Conservation (phyloP, 1,140 invertebrate species). For the Solenopsis fugax region DNA sequence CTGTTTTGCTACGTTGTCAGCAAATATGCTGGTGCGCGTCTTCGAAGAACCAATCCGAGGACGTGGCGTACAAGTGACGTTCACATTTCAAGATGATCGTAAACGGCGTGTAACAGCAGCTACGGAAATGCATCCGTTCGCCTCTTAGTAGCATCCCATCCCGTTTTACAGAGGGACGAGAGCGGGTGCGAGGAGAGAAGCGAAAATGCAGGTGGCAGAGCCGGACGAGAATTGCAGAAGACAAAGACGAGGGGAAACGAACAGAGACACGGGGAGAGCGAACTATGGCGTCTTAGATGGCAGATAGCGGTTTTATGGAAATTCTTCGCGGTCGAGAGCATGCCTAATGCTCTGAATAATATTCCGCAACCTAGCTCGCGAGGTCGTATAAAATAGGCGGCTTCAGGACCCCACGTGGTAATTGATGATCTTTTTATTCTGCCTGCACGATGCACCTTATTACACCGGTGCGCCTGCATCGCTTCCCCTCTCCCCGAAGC, state of each 20-base stretch:
- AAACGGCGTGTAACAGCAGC: slow-evolving; percentile 75
- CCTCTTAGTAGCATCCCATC: slow-evolving; percentile 23
- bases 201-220: background rate
- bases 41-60: slow-evolving; percentile 21
- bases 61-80: slow-evolving; percentile 39
- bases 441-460: slow-evolving; percentile 78
- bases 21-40: slow-evolving; percentile 43
- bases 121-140: slow-evolving; percentile 60
- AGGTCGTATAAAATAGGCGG: slow-evolving; percentile 77
- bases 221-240: slow-evolving; percentile 46
- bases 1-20: background rate
- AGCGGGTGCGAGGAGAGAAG: slow-evolving; percentile 6
- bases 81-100: slow-evolving; percentile 74
- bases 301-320: slow-evolving; percentile 84
- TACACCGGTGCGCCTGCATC: slow-evolving; percentile 55
- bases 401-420: slow-evolving; percentile 68
- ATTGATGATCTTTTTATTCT: slow-evolving; percentile 84
- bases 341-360: slow-evolving; percentile 84
- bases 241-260: slow-evolving; percentile 56
- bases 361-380: slow-evolving; percentile 78
- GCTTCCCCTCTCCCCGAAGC: too few relatives aligned
- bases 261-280: slow-evolving; percentile 51
- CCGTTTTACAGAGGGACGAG: slow-evolving; percentile 17
- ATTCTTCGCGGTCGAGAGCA: slow-evolving; percentile 81
- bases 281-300: slow-evolving; percentile 77